Conservation (phyloP, 2,113 vertebrate genomes). For the Ophthalmolycus amberensis region DNA sequence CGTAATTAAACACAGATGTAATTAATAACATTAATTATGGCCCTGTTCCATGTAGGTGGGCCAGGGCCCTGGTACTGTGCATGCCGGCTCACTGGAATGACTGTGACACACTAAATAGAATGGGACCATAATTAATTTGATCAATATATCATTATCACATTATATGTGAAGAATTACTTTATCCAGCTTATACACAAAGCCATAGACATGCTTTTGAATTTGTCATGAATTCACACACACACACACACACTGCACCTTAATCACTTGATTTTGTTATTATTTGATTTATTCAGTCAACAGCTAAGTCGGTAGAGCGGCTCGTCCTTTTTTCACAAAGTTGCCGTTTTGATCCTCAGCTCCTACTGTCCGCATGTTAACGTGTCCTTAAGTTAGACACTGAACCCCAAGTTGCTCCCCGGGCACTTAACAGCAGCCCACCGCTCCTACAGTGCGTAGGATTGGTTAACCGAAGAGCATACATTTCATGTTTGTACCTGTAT, state of each 20-base stretch:
- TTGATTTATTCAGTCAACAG: too few species aligned
- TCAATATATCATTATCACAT: background rate
- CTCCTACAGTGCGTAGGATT: too few species aligned
- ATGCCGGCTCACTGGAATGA: background rate
- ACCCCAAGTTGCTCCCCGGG: background rate
- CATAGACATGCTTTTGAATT: too few species aligned
- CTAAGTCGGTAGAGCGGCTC: background rate
- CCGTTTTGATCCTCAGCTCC: background rate
- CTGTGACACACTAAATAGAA: background rate
- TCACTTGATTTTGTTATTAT: too few species aligned
- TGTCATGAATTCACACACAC: too few species aligned
- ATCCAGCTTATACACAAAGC: background rate
- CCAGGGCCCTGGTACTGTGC: background rate
- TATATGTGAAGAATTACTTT: background rate
- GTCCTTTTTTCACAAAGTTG: background rate
- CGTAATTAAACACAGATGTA: background rate
- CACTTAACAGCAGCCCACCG: too few species aligned
- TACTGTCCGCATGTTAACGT: background rate
- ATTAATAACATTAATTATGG: background rate
- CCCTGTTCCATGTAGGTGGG: background rate
- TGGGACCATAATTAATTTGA: background rate
- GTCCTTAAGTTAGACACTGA: background rate
- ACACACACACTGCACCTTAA: too few species aligned
- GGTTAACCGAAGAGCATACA: too few species aligned
- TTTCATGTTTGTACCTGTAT: background rate